Base-by-base conservation (phyloP, 2,113 vertebrate species). In the Sander vitreus region DNA sequence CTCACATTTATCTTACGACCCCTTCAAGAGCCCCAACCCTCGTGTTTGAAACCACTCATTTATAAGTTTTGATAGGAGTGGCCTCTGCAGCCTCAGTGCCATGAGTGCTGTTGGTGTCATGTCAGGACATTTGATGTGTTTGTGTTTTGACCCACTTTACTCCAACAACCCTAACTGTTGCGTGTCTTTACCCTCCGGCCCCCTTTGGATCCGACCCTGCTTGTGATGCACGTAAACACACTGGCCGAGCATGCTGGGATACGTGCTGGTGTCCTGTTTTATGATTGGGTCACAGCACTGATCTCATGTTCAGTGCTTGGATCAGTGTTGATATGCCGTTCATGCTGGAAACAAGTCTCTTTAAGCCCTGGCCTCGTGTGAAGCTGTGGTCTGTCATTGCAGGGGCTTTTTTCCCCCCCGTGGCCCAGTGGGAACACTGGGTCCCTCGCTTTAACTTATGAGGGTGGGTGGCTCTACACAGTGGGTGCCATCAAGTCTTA, bases 71-170 rank as follows among this genome's bases (percentile, higher is more conserved):
- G 27, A 43, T 18, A 0, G 1, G 21, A 30, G 57, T 6, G 21
- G 55, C 19, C 51, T 43, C 30, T 47, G 62, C 12, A n/a, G 59
- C 65, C 19, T 60, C 1, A 45, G 68, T 2, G 19, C 14, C 25
- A 4, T 6, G 13, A 36, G 57, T 19, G 43, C 33, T 3, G 70
- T 30, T 33, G 3, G 58, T 86, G 62, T 87, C 63, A 60, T 3
- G 18, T 12, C 27, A 71, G 83, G 78, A 81, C 66, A 36, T 82
- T 68, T 82, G 64, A 53, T 47, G 4, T 15, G 74, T 36, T 23
- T 45, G 21, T 13, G 69, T 81, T 87, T 23, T 90, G 87, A 90
- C 90, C 89, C 83, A 91, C 89, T 91, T 90, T 85, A 51, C n/a
- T 43, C 30, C 64, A 36, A 54, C 47, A 21, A 75, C 48, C 65